Percentiles rank a stretch among this genome's conserved stretches.
Conservation (phyloP, 2,113 vertebrate genomes). For the Aspidoscelis tigris region DNA sequence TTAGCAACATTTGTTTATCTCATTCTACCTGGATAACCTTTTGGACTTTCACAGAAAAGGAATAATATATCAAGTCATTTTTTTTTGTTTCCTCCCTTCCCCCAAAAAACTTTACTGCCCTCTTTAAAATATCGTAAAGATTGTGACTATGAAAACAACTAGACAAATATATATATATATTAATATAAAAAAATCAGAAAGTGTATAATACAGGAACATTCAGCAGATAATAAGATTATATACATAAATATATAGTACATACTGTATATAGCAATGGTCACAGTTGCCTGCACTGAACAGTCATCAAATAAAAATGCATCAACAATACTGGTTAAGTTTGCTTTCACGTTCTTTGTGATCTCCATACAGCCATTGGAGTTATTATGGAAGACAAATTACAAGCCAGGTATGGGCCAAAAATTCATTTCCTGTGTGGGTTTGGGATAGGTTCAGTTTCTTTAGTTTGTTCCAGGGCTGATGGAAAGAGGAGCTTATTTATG, state of each 20-base stretch:
- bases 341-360: constrained; percentile 54
- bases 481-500: too few species aligned
- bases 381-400: constrained; percentile 78
- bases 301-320: constrained; percentile 73
- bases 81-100: too few species aligned
- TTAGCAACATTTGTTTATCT: constrained; percentile 55
- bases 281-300: constrained; percentile 77
- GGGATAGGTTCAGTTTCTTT: too few species aligned
- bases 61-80: constrained; percentile 42
- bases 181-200: constrained; percentile 47
- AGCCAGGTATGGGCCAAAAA: background rate
- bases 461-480: too few species aligned
- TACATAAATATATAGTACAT: constrained; percentile 69
- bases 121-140: constrained; percentile 53
- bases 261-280: constrained; percentile 68
- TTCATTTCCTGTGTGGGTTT: background rate
- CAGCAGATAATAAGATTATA: constrained; percentile 67
- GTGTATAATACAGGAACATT: constrained; percentile 65
- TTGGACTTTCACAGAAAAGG: constrained; percentile 55
- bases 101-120: constrained; percentile 43
- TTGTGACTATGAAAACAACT: constrained; percentile 62
- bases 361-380: constrained; percentile 62
- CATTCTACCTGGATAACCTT: constrained; percentile 58
- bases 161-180: constrained; percentile 59
- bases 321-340: constrained; percentile 70